Percentiles rank a stretch among this genome's conserved stretches.
Conservation (phyloP, 2,888 invertebrate species). For the Dastarcus helophoroides region DNA sequence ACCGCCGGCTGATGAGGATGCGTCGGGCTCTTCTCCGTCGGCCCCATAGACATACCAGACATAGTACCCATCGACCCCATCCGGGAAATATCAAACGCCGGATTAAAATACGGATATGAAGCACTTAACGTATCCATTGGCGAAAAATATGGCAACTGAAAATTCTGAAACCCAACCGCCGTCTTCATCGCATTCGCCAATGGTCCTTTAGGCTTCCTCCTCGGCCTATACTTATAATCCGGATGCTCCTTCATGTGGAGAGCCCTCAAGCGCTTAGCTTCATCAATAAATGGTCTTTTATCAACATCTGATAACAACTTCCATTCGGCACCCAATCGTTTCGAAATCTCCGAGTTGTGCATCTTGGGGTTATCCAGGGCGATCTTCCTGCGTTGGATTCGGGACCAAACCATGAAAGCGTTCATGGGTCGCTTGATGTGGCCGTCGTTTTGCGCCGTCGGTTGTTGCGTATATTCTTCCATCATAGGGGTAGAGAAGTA, state of each 20-base stretch:
- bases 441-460: conserved; percentile 41
- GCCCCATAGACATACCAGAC: no score
- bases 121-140: conserved; percentile 44
- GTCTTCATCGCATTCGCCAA: conserved; percentile 35
- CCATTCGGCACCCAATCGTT: conserved; percentile 88
- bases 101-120: conserved; percentile 65
- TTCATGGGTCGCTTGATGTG: conserved; percentile 97
- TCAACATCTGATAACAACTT: conserved; percentile 76
- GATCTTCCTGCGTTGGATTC: conserved; percentile 83
- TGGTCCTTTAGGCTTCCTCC: conserved; percentile 71
- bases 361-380: conserved; percentile 90
- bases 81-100: conserved; percentile 45
- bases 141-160: conserved; percentile 54
- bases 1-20: conserved; percentile 21
- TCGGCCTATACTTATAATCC: conserved; percentile 80
- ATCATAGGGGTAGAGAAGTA: conserved; percentile 28
- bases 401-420: conserved; percentile 96
- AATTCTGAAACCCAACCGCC: conserved; percentile 46
- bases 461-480: conserved; percentile 26
- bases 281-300: conserved; percentile 90
- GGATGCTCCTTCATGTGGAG: conserved; percentile 87
- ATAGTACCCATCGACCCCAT: conserved; percentile 21
- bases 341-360: conserved; percentile 86
- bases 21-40: conserved; percentile 37
- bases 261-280: conserved; percentile 79